A percentile compares a stretch with the other conserved stretches of the same genome.
Evolutionary conservation across 2,888 invertebrate genomes (phyloP).

Genomic region (Ectropis crepuscularia): DNA sequence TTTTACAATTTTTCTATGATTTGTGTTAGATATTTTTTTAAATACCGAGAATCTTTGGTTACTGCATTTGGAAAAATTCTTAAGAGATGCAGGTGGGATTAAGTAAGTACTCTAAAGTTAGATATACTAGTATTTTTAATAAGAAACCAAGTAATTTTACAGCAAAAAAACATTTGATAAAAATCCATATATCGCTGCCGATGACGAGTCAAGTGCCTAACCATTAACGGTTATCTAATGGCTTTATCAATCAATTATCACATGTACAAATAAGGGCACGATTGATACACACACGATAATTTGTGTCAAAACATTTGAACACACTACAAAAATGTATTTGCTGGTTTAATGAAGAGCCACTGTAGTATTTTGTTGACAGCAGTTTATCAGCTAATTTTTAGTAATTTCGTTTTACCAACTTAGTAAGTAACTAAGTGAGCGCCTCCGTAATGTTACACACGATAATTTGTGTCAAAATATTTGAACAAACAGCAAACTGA

Average conservation of each 20-base stretch:
- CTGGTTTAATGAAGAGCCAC: too few relatives aligned
- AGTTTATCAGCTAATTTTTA: too few relatives aligned
- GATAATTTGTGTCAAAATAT: conserved; percentile 3
- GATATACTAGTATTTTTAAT: not conserved
- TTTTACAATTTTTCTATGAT: too few relatives aligned
- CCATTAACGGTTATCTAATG: conserved; percentile 28
- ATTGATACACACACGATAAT: conserved; percentile 16
- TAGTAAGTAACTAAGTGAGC: too few relatives aligned
- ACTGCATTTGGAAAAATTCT: too few relatives aligned
- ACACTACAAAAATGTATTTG: not conserved
- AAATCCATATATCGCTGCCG: conserved; percentile 8
- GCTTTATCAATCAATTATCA: conserved; percentile 12
- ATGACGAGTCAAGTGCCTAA: conserved; percentile 16
- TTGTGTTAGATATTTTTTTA: too few relatives aligned
- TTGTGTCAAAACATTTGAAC: conserved; percentile 7
- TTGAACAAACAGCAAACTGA: not conserved
- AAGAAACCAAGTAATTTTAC: conserved; percentile 11
- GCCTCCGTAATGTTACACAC: too few relatives aligned
- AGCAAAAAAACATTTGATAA: conserved; percentile 16
- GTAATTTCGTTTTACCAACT: too few relatives aligned
- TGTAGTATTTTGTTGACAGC: too few relatives aligned
- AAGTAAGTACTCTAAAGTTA: not conserved
- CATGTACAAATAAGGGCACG: conserved; percentile 5
- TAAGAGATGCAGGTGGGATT: too few relatives aligned
- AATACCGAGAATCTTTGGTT: too few relatives aligned